These are phyloP conservation scores for Antechinus flavipes DNA, from an alignment of 2,113 vertebrate species.

Conservation along the genomic window DNA sequence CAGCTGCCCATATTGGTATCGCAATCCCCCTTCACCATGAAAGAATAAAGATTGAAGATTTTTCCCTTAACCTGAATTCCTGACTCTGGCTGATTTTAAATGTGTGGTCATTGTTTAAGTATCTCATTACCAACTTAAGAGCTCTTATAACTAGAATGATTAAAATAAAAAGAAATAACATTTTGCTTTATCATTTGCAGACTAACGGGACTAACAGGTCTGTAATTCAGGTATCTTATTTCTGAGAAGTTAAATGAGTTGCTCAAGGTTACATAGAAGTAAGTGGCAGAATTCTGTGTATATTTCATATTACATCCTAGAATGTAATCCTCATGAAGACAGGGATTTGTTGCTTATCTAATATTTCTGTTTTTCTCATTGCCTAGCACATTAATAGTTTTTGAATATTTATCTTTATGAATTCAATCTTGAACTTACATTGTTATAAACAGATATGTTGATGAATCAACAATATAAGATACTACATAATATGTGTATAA, in stretches of 20 bases:
- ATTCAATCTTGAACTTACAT: background rate
- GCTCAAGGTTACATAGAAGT: background rate
- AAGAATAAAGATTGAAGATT: too few species aligned
- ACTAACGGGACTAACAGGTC: background rate
- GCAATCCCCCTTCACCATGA: too few species aligned
- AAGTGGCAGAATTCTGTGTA: background rate
- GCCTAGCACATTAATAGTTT: background rate
- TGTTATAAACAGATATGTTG: background rate
- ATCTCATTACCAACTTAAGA: background rate
- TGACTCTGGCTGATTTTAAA: too few species aligned
- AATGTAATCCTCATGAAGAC: background rate
- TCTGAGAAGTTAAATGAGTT: background rate
- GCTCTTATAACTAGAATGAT: background rate
- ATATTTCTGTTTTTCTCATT: background rate
- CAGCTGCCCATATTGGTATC: too few species aligned
- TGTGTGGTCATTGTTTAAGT: background rate
- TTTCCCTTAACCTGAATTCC: too few species aligned
- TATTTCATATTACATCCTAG: background rate
- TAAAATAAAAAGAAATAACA: background rate
- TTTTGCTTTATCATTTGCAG: background rate
- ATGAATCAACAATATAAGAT: background rate
- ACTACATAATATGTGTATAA: background rate
- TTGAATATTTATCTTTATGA: background rate
- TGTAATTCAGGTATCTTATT: background rate
- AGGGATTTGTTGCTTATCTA: background rate